Percentiles rank a stretch among this genome's conserved stretches.
Conservation (phyloP, 2,113 vertebrate genomes). For the Mesocricetus auratus region DNA sequence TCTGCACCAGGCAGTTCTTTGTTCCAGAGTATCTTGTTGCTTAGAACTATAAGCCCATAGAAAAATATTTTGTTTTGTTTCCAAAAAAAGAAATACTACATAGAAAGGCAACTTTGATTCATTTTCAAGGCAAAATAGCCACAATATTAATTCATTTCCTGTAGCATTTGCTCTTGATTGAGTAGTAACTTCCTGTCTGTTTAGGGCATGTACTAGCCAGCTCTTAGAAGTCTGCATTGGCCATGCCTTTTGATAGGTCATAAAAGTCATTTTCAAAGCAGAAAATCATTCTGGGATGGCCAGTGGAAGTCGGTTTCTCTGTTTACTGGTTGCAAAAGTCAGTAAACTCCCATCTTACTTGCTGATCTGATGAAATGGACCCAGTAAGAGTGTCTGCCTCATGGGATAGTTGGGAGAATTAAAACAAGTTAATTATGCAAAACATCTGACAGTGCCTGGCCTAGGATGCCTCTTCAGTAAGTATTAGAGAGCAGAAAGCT, state of each 20-base stretch:
- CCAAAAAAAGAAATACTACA: not conserved
- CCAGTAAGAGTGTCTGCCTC: not conserved
- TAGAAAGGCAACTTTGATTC: not conserved
- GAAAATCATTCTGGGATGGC: not conserved
- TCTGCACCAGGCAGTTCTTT: not conserved
- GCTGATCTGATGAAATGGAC: not conserved
- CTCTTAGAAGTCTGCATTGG: not conserved
- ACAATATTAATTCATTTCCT: slow-evolving; percentile 25
- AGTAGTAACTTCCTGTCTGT: not conserved
- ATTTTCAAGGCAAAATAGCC: slow-evolving; percentile 23
- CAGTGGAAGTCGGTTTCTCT: not conserved
- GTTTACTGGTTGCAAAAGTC: not conserved
- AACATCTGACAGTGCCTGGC: not conserved
- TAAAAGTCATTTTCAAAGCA: not conserved
- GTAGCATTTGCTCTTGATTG: not conserved
- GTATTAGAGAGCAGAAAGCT: no score
- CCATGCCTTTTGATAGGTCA: not conserved
- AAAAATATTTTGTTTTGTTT: not conserved
- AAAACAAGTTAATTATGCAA: slow-evolving; percentile 34
- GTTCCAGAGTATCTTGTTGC: not conserved
- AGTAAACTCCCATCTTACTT: not conserved
- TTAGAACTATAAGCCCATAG: not conserved
- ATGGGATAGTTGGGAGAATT: not conserved
- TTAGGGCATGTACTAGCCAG: not conserved
- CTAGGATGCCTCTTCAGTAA: not conserved